phyloP scores from a whole-genome alignment of 2,888 invertebrate species.

The Metallyticus violacea region DNA sequence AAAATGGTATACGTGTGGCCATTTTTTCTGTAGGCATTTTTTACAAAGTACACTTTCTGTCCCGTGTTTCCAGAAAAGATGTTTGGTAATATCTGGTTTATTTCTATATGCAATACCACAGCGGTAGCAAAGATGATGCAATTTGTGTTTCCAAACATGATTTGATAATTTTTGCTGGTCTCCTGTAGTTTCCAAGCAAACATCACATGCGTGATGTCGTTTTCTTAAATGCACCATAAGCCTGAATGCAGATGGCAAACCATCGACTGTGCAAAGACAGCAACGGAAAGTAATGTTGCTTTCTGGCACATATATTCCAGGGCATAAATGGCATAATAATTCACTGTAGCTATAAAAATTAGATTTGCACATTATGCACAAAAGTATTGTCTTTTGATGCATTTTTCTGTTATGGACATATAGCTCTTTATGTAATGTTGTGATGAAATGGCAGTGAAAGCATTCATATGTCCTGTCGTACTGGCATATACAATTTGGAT shows the following conservation, averaged over 20 bases:
- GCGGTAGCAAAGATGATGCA: slow-evolving; percentile 81
- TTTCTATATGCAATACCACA: slow-evolving; percentile 86
- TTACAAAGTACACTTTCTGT: slow-evolving; percentile 84
- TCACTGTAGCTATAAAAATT: slow-evolving; percentile 87
- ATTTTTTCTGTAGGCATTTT: slow-evolving; percentile 82
- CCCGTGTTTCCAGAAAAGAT: slow-evolving; percentile 90
- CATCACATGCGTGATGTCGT: slow-evolving; percentile 81
- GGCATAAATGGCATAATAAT: slow-evolving; percentile 81
- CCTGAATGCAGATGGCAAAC: slow-evolving; percentile 81
- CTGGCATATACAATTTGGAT: slow-evolving; percentile 54
- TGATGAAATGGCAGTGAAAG: slow-evolving; percentile 79
- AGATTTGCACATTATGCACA: slow-evolving; percentile 84
- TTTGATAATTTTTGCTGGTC: slow-evolving; percentile 78
- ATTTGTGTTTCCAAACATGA: slow-evolving; percentile 88
- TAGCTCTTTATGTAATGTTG: slow-evolving; percentile 76
- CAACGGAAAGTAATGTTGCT: slow-evolving; percentile 72
- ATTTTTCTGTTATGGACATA: slow-evolving; percentile 83
- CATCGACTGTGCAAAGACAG: slow-evolving; percentile 73
- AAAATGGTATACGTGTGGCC: slow-evolving; percentile 90
- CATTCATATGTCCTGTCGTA: slow-evolving; percentile 76
- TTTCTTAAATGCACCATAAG: slow-evolving; percentile 85
- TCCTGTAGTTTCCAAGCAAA: slow-evolving; percentile 77
- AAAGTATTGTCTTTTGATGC: slow-evolving; percentile 77
- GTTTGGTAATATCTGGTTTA: slow-evolving; percentile 84
- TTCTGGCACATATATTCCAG: slow-evolving; percentile 64